phyloP scores from a whole-genome alignment of 2,113 vertebrate species.

The Pandion haliaetus region DNA sequence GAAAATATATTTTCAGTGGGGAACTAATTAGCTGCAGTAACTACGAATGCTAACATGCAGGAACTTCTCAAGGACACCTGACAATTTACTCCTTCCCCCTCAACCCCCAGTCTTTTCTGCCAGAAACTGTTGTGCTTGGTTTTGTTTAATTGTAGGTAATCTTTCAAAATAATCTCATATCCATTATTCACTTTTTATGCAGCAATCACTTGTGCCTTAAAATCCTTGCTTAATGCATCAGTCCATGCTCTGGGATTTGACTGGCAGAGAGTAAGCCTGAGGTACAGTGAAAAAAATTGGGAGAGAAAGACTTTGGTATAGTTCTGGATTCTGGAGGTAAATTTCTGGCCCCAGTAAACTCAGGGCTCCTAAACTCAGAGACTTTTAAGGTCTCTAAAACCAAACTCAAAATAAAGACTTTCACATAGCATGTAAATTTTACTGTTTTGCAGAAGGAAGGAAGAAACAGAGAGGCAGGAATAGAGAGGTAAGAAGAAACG shows the following conservation, averaged over 20 bases:
- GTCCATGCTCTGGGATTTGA: background rate
- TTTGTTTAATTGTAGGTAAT: background rate
- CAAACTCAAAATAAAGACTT: background rate
- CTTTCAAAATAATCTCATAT: background rate
- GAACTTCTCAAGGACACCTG: background rate
- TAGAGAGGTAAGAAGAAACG: background rate
- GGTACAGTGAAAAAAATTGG: background rate
- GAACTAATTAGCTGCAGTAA: background rate
- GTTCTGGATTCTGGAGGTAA: background rate
- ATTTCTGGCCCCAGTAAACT: background rate
- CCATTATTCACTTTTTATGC: background rate
- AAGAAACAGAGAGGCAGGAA: background rate
- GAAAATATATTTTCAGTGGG: background rate
- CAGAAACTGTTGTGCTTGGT: background rate
- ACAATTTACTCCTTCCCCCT: background rate
- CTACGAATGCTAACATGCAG: background rate
- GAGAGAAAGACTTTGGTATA: background rate
- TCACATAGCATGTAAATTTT: accelerated
- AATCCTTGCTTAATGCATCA: background rate
- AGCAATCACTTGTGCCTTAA: background rate
- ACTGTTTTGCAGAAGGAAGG: background rate
- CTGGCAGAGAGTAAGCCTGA: background rate
- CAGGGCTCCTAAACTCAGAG: background rate
- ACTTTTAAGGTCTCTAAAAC: background rate
- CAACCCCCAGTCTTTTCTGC: accelerated